Evolutionary conservation across 2,888 invertebrate genomes (phyloP), one percentile per base, ranked within the genome.

Genomic region (Acholoe squamosa): DNA sequence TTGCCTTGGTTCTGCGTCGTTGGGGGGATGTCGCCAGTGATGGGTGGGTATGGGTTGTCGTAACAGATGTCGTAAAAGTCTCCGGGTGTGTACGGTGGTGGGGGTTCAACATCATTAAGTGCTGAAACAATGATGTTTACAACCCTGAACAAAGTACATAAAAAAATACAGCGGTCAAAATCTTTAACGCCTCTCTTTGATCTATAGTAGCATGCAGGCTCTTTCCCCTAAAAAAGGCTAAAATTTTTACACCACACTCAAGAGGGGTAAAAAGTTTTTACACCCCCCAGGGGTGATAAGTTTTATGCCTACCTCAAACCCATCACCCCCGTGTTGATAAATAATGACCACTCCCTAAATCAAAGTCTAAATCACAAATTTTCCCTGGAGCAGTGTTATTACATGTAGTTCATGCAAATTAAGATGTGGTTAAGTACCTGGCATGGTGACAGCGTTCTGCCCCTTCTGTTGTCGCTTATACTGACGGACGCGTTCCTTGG

Each of bases 401-500:
- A 61, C 61, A 61, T 61, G 19, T 61, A 43, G 43, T 61, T n/a
- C 19, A 3, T n/a, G n/a, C 14, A 14, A 14, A 61, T n/a, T 19
- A 14, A 7, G 19, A 61, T n/a, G 19, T 61, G 5, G 19, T 7
- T 61, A 12, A n/a, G 12, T 56, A 90, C 90, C 76, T 77, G 90
- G 80, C 52, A 90, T 90, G 31, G 90, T 54, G 14, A 90, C 77
- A 22, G 76, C 33, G 31, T 43, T 51, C 54, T 90, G 90, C 19
- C 61, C 33, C 43, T 56, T 56, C 54, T 90, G 80, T 86, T 92
- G 92, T 71, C 93, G 92, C 76, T 93, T 93, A 91, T 94, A 95
- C 91, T 94, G 94, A 33, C 94, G 93, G 0, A 96, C 93, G 90
- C 94, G 94, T 77, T 95, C 95, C 91, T 94, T 95, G 5, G 96